These are phyloP conservation scores for Drosophila paranaensis DNA, from an alignment of 2,888 invertebrate genomes.

Conservation along the genomic window DNA sequence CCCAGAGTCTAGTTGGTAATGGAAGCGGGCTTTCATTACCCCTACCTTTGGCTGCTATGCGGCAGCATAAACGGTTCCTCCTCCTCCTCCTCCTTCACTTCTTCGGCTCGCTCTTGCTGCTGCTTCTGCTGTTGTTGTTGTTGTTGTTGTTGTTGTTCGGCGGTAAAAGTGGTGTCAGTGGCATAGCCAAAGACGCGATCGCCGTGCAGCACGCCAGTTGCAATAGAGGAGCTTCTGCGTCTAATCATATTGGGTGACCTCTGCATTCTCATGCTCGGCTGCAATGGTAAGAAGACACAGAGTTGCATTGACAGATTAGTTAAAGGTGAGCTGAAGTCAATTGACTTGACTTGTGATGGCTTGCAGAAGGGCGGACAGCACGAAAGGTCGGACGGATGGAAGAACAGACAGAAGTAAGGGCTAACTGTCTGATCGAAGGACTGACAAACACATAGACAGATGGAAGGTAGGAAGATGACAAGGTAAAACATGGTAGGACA, in stretches of 20 bases:
- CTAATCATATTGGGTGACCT: conserved; percentile 83
- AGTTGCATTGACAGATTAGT: neutral
- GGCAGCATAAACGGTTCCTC: conserved; percentile 2
- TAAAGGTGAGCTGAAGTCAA: neutral
- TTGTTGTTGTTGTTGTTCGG: conserved; percentile 1
- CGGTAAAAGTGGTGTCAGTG: conserved; percentile 51
- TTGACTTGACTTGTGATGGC: neutral
- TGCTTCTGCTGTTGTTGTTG: neutral
- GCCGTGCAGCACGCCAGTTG: conserved; percentile 78
- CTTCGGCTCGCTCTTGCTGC: neutral
- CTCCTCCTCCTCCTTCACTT: conserved; percentile 1
- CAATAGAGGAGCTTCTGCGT: conserved; percentile 83
- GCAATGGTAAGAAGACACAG: conserved; percentile 1
- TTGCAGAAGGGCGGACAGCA: too few relatives aligned
- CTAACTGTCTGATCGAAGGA: too few relatives aligned
- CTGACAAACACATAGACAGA: neutral
- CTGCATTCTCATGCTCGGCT: conserved; percentile 53
- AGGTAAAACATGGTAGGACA: too few relatives aligned
- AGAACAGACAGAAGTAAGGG: neutral
- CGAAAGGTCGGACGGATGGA: too few relatives aligned
- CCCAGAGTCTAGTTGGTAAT: neutral
- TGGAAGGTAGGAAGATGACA: neutral
- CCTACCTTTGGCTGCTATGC: conserved; percentile 72
- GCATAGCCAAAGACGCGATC: conserved; percentile 62
- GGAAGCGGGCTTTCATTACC: too few relatives aligned